Evolutionary conservation across 2,797 vertebrate species (phyloP).

Genomic region (Muscicapa comitata): DNA sequence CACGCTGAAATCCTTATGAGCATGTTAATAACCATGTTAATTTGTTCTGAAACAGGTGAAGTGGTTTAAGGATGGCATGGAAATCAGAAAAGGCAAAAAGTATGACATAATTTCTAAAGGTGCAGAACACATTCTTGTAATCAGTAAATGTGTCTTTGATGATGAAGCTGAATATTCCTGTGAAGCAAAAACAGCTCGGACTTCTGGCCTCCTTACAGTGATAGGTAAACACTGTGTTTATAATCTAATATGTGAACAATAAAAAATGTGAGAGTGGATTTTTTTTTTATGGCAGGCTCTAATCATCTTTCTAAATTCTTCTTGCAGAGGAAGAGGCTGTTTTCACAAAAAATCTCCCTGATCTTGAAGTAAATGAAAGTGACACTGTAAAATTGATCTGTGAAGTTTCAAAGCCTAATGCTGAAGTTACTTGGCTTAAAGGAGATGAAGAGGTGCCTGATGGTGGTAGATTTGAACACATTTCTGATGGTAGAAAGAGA

Average conservation of each 20-base stretch:
- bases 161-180: slow-evolving; percentile 97
- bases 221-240: slow-evolving; percentile 78
- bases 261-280: neutral
- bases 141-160: slow-evolving; percentile 91
- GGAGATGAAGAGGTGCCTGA: slow-evolving; percentile 91
- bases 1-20: neutral
- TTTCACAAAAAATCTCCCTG: slow-evolving; percentile 93
- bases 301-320: neutral
- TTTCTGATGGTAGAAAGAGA: slow-evolving; percentile 88
- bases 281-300: neutral
- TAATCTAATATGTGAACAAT: neutral
- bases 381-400: slow-evolving; percentile 92
- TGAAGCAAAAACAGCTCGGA: slow-evolving; percentile 89
- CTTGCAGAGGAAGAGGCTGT: slow-evolving; percentile 90
- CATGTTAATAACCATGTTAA: neutral
- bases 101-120: slow-evolving; percentile 93
- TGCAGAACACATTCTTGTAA: slow-evolving; percentile 84
- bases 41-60: slow-evolving; percentile 79
- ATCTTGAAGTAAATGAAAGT: slow-evolving; percentile 90
- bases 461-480: slow-evolving; percentile 89
- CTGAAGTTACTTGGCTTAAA: slow-evolving; percentile 91
- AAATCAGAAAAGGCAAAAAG: slow-evolving; percentile 96
- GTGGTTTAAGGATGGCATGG: slow-evolving; percentile 94
- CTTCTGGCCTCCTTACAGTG: slow-evolving; percentile 93
- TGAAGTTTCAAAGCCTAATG: slow-evolving; percentile 91